Conservation (phyloP, 2,888 invertebrate genomes). For the Leptinotarsa haldemani region DNA sequence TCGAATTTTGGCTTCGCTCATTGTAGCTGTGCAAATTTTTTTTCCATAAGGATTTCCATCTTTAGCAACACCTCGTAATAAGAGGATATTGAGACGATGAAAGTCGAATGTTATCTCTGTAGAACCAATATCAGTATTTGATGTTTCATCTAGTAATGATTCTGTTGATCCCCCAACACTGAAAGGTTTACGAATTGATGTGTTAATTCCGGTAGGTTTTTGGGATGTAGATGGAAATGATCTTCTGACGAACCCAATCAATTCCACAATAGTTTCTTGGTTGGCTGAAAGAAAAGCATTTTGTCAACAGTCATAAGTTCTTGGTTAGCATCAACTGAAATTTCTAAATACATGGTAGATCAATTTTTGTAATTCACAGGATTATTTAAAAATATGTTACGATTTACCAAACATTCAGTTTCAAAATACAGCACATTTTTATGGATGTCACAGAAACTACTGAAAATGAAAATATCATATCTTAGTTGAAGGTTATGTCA, state of each 20-base stretch:
- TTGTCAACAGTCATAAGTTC: not conserved
- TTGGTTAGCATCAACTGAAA: not conserved
- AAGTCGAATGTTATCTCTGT: constrained; percentile 93
- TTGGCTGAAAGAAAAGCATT: constrained; percentile 73
- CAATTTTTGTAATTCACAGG: too few relatives aligned
- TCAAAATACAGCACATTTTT: too few relatives aligned
- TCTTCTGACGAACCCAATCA: constrained; percentile 88
- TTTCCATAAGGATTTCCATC: constrained; percentile 79
- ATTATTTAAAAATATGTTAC: too few relatives aligned
- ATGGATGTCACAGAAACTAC: too few relatives aligned
- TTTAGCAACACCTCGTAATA: constrained; percentile 80
- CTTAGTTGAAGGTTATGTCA: too few relatives aligned
- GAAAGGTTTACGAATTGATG: constrained; percentile 53
- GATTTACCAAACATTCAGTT: too few relatives aligned
- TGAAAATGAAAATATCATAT: too few relatives aligned
- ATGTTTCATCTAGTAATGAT: constrained; percentile 54
- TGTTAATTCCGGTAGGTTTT: constrained; percentile 51
- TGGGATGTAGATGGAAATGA: constrained; percentile 69
- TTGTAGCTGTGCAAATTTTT: constrained; percentile 94
- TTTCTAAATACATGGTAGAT: not conserved
- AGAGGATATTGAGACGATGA: constrained; percentile 87
- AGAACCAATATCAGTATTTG: constrained; percentile 68
- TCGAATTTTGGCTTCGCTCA: constrained; percentile 90
- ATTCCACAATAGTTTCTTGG: constrained; percentile 94
- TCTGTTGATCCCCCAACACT: constrained; percentile 57